Evolutionary conservation across 2,888 invertebrate genomes (phyloP), one percentile per base, ranked within the genome.

Genomic region (Unio delphinus): DNA sequence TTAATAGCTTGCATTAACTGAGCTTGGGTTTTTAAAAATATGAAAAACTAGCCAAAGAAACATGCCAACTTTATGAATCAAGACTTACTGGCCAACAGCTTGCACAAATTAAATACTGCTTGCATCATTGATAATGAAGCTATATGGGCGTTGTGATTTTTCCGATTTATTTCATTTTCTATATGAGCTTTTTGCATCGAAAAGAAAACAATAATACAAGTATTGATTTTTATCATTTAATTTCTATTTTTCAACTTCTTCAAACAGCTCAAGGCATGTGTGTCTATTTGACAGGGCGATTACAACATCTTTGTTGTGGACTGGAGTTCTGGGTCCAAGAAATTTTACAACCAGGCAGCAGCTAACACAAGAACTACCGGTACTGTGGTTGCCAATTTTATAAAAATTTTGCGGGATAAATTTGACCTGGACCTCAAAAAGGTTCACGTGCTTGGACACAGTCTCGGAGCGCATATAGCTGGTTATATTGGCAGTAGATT

Each of bases 391-490:
- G 86, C 87, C 0, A 72, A 83, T 15, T 70, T 88, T 23, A 73
- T 88, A 5, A 61, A 78, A 55, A 73, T 72, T 26, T 63, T 83
- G 18, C 55, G 60, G 54, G 76, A 75, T n/a, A 74, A 72, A 59
- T 77, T 75, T 54, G 74, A 69, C 30, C 67, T 78, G 28, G 72
- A 79, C 61, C 69, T 76, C 34, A 59, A 67, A 28, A 65, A 70
- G 17, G 69, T 82, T 4, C 84, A 83, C 65, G 62, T 84, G 72
- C 94, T 96, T 72, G 96, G 96, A 0, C 96, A 96, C 91, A 96
- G 96, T 74, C 91, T 96, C 70, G 96, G 96, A 1, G 94, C 96
- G 0, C 96, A 96, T 86, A 94, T 95, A 0, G 95, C 95, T 0
- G 96, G 95, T 20, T 96, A 96, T 87, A 95, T 95, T 0, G 96